Percentiles rank a stretch among this genome's conserved stretches.
These are phyloP conservation scores for Ooceraea biroi DNA, from an alignment of 1,140 invertebrate genomes.

Conservation along the genomic window DNA sequence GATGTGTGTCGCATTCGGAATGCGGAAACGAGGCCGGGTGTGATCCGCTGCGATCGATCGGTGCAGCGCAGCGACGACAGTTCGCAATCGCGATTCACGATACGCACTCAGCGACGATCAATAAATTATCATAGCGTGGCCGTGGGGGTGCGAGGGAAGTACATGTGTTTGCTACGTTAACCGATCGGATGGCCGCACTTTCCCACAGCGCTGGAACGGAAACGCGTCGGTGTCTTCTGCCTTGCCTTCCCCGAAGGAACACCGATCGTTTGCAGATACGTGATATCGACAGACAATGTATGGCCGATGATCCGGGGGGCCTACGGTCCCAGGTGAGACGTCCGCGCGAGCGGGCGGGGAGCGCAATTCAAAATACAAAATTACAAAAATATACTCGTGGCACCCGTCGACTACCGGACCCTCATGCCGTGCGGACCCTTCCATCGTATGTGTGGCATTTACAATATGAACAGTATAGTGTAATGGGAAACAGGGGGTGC, in stretches of 20 bases:
- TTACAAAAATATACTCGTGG: slow-evolving; percentile 82
- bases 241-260: neutral
- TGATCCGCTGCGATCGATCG: slow-evolving; percentile 6
- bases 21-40: neutral
- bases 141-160: slow-evolving; percentile 4
- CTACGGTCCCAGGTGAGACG: slow-evolving; percentile 29
- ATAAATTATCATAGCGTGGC: slow-evolving; percentile 46
- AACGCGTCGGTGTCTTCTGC: neutral
- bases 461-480: slow-evolving; percentile 74
- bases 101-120: slow-evolving; percentile 40
- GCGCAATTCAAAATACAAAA: slow-evolving; percentile 79
- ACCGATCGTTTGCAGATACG: neutral
- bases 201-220: slow-evolving; percentile 43
- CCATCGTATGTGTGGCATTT: slow-evolving; percentile 61
- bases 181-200: slow-evolving; percentile 41
- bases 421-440: slow-evolving; percentile 54
- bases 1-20: slow-evolving; percentile 2
- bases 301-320: slow-evolving; percentile 7
- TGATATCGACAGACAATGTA: neutral
- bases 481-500: slow-evolving; percentile 7
- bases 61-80: slow-evolving; percentile 6
- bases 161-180: slow-evolving; percentile 50
- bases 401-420: slow-evolving; percentile 57
- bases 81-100: slow-evolving; percentile 41
- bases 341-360: neutral